Percentiles rank a stretch among this genome's conserved stretches.
Conservation (phyloP, 2,888 invertebrate species). For the Embidobia sp. region DNA sequence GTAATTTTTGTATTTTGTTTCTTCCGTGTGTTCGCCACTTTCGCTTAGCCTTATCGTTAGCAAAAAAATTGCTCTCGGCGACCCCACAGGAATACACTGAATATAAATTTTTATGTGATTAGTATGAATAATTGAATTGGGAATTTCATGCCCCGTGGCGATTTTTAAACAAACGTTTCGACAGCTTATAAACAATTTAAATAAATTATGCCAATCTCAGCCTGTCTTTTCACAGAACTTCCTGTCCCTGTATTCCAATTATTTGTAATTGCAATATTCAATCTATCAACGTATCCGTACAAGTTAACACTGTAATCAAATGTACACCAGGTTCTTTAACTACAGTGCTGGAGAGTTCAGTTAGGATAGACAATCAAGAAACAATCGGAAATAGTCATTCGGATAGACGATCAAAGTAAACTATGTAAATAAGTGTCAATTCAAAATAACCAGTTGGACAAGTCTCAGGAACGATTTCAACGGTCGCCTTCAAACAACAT, state of each 20-base stretch:
- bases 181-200: slow-evolving; percentile 2
- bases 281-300: not conserved
- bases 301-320: slow-evolving; percentile 25
- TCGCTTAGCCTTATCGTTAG: slow-evolving; percentile 18
- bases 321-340: slow-evolving; percentile 29
- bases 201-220: not conserved
- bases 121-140: slow-evolving; percentile 48
- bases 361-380: slow-evolving; percentile 27
- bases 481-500: too few species aligned
- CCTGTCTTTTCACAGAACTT: slow-evolving; percentile 1
- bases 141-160: not conserved
- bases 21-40: slow-evolving; percentile 17
- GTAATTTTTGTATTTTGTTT: slow-evolving; percentile 24
- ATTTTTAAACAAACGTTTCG: slow-evolving; percentile 12
- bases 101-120: slow-evolving; percentile 46
- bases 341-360: not conserved
- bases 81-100: slow-evolving; percentile 19
- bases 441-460: slow-evolving; percentile 17
- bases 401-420: slow-evolving; percentile 34
- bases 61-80: slow-evolving; percentile 25
- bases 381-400: slow-evolving; percentile 40
- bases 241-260: not conserved
- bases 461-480: not conserved
- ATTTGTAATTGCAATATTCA: slow-evolving; percentile 5
- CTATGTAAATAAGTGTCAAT: slow-evolving; percentile 24